phyloP scores from a whole-genome alignment of 2,888 invertebrate genomes.

The Amphimallon solstitiale region DNA sequence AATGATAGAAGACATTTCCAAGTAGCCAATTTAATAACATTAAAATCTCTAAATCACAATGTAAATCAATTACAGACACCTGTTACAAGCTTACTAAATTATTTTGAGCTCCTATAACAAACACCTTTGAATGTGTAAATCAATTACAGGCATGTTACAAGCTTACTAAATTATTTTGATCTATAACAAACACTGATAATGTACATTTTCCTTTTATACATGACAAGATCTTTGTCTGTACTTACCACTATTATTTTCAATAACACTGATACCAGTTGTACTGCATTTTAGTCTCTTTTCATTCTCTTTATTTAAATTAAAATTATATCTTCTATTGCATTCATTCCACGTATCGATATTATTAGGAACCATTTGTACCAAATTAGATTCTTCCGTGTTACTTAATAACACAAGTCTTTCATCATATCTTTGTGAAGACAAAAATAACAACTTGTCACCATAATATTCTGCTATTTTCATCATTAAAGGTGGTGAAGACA shows the following conservation, averaged over 20 bases:
- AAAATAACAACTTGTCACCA: slow-evolving; percentile 24
- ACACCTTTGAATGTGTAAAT: too few relatives aligned
- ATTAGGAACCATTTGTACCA: slow-evolving; percentile 35
- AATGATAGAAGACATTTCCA: too few relatives aligned
- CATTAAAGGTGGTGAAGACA: slow-evolving; percentile 26
- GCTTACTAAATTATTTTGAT: too few relatives aligned
- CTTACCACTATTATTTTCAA: slow-evolving; percentile 24
- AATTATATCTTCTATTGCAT: slow-evolving; percentile 23
- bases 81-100: too few relatives aligned
- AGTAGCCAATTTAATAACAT: too few relatives aligned
- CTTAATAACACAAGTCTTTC: slow-evolving; percentile 31
- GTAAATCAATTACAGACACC: too few relatives aligned
- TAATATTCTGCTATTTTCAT: slow-evolving; percentile 16
- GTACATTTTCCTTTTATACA: not conserved
- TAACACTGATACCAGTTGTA: slow-evolving; percentile 31
- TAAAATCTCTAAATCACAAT: too few relatives aligned
- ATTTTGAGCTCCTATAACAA: too few relatives aligned
- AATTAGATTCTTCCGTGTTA: slow-evolving; percentile 19
- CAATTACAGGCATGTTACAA: too few relatives aligned
- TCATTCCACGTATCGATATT: slow-evolving; percentile 24
- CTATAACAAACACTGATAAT: not conserved
- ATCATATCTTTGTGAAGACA: slow-evolving; percentile 35
- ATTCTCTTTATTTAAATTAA: slow-evolving; percentile 24
- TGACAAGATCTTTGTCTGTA: not conserved
- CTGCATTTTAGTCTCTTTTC: slow-evolving; percentile 25